These are phyloP conservation scores for Diabrotica balteata DNA, from an alignment of 2,888 invertebrate genomes.

Conservation along the genomic window DNA sequence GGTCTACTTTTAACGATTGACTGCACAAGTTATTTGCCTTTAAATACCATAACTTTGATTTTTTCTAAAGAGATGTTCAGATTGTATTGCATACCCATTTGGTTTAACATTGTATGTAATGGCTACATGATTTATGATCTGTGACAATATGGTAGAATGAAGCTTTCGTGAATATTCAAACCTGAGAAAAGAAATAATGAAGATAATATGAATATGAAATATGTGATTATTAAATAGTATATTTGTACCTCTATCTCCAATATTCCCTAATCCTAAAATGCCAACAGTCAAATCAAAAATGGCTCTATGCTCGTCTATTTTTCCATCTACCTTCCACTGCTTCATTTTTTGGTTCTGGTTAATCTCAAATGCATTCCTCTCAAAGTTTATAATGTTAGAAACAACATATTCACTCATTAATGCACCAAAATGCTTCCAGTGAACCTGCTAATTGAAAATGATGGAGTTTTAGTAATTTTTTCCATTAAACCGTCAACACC, in stretches of 20 bases:
- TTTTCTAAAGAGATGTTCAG: too few species aligned
- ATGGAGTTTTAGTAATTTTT: slow-evolving; percentile 46
- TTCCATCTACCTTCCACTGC: slow-evolving; percentile 55
- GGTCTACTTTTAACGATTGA: too few species aligned
- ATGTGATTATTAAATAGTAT: too few species aligned
- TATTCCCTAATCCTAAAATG: slow-evolving; percentile 64
- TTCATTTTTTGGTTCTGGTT: slow-evolving; percentile 39
- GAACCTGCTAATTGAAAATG: slow-evolving; percentile 56
- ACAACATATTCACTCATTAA: slow-evolving; percentile 64
- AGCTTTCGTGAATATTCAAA: too few species aligned
- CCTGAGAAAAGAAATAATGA: too few species aligned
- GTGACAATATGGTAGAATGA: too few species aligned
- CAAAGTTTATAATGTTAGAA: slow-evolving; percentile 61
- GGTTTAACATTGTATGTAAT: too few species aligned
- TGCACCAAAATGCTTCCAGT: slow-evolving; percentile 60
- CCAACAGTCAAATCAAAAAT: slow-evolving; percentile 63
- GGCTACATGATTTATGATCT: too few species aligned
- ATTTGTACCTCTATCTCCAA: slow-evolving; percentile 61
- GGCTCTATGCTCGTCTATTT: slow-evolving; percentile 54
- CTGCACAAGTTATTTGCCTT: too few species aligned
- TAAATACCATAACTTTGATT: too few species aligned
- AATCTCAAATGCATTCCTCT: slow-evolving; percentile 57
- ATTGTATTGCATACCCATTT: too few species aligned
- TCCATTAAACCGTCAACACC: slow-evolving; percentile 56
- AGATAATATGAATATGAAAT: too few species aligned